Evolutionary conservation across 2,797 vertebrate species (phyloP), one percentile per base, ranked within the genome.

Genomic region (Cirrhinus molitorella): DNA sequence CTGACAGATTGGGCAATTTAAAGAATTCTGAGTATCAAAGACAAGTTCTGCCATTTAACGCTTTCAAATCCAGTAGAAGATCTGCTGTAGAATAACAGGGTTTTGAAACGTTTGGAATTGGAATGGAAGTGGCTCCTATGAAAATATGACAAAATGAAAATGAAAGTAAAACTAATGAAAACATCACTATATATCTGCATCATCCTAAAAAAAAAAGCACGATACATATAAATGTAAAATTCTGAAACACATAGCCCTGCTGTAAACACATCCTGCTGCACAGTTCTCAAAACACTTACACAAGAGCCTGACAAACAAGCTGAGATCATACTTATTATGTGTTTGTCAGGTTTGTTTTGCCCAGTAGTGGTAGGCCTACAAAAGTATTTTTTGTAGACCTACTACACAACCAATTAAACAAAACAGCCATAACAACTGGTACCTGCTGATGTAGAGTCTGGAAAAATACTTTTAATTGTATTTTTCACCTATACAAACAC

Each of bases 1-100:
- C 43, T 83, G 37, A n/a, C 88, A 89, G 68, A 87, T 75, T 14
- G 85, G 72, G 61, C 88, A 89, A n/a, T 73, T 85, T 63, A 89
- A 83, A 34, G 80, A 77, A 51, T 78, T 63, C 21, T 87, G 67
- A 51, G 80, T 47, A 40, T 83, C 73, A 43, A 19, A 70, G 40
- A 51, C 47, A 16, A 25, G 68, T 16, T 63, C 86, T 25, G 75
- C 80, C 88, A 89, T 89, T 37, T 74, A 21, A 8, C 17, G 14
- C 14, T 55, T 79, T 53, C 9, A 67, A 51, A 1, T 14, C 4
- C 12, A 17, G 55, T 21, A 19, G 2, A 21, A 8, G 0, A 34
- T 37, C 55, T 17, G 5, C 21, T 25, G 37, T 61, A 16, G 14
- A 76, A 59, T 59, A 63, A 5, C 2, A 34, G 25, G 5, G n/a